Conservation (phyloP, 1,140 invertebrate genomes). For the Ephestia elutella region DNA sequence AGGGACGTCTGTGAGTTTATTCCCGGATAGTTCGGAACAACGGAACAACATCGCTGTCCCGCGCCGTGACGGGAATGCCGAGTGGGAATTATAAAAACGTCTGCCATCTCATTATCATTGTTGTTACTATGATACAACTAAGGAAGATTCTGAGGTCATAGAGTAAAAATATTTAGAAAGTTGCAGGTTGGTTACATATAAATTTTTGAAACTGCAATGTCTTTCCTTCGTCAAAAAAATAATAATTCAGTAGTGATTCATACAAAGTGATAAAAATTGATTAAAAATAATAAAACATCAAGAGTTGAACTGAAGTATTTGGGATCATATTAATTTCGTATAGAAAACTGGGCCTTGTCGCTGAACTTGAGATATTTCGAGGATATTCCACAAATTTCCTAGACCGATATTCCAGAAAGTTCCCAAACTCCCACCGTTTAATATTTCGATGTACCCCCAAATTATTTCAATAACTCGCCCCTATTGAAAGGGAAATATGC, state of each 20-base stretch:
- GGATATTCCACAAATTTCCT: neutral
- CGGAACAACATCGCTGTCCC: neutral
- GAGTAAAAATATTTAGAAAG: too few relatives aligned
- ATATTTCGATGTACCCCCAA: slow-evolving; percentile 14
- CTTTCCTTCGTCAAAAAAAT: too few relatives aligned
- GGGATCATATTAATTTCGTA: neutral
- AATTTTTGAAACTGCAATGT: too few relatives aligned
- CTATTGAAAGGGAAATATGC: slow-evolving; percentile 12
- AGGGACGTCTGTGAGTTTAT: neutral
- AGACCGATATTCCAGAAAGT: neutral
- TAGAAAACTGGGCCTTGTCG: neutral
- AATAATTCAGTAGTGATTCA: too few relatives aligned
- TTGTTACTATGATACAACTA: too few relatives aligned
- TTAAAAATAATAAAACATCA: too few relatives aligned
- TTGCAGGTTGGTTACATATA: too few relatives aligned
- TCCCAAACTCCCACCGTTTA: slow-evolving; percentile 10
- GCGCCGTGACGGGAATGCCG: neutral
- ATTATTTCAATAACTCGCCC: slow-evolving; percentile 14
- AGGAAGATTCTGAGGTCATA: too few relatives aligned
- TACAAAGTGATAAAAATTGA: too few relatives aligned
- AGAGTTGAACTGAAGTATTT: neutral
- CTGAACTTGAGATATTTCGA: neutral
- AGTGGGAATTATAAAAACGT: neutral
- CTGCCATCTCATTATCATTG: too few relatives aligned
- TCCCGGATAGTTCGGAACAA: neutral